Percentiles rank a stretch among this genome's conserved stretches.
phyloP scores from a whole-genome alignment of 2,888 invertebrate genomes.

The Sphecodes monilicornis region DNA sequence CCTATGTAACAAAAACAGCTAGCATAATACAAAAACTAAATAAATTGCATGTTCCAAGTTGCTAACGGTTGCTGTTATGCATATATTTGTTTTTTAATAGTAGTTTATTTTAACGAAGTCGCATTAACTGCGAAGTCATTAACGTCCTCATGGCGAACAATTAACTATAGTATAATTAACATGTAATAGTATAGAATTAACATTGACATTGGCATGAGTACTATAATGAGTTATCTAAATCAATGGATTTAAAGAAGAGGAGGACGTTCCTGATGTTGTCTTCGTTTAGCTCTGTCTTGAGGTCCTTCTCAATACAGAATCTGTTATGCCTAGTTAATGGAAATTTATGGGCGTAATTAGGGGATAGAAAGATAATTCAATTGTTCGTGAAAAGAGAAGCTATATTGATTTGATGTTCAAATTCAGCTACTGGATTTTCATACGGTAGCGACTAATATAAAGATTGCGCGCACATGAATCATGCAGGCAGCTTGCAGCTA shows the following conservation, averaged over 20 bases:
- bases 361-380: neutral
- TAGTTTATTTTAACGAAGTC: no score
- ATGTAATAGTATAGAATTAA: no score
- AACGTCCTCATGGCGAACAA: no score
- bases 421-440: neutral
- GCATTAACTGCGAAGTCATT: no score
- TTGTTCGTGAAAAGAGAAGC: neutral
- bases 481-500: neutral
- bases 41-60: neutral
- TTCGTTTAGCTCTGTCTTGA: no score
- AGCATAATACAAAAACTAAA: neutral
- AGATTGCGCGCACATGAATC: constrained; percentile 10
- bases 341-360: neutral
- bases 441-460: neutral
- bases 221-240: no score
- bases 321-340: neutral
- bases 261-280: no score
- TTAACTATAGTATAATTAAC: no score
- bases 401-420: neutral
- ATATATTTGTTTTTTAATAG: no score
- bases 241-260: no score
- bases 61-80: neutral
- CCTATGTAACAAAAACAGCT: neutral
- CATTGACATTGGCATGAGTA: no score
- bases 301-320: no score